Conservation (phyloP, 2,113 vertebrate species). For the Caloenas nicobarica region DNA sequence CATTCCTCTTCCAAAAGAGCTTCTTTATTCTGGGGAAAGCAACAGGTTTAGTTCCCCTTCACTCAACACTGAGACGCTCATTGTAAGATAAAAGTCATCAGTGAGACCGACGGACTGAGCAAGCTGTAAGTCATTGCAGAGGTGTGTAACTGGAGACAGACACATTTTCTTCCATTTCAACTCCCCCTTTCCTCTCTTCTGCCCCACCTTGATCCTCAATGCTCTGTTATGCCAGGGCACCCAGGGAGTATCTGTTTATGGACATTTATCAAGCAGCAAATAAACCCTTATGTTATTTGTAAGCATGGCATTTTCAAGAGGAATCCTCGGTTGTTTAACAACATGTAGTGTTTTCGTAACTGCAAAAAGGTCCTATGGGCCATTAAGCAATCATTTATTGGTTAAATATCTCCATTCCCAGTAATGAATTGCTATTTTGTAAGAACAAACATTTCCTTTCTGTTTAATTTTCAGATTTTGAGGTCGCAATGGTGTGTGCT, state of each 20-base stretch:
- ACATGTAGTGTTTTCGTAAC: constrained; percentile 36
- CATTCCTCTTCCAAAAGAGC: neutral
- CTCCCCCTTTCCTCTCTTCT: neutral
- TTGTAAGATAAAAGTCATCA: neutral
- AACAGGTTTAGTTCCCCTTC: neutral
- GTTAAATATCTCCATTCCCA: constrained; percentile 49
- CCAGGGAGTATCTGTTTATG: neutral
- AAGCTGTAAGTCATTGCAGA: neutral
- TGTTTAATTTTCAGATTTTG: constrained; percentile 35
- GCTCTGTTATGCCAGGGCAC: neutral
- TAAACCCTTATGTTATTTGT: constrained; percentile 33
- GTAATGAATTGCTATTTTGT: constrained; percentile 27
- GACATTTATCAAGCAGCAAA: constrained; percentile 49
- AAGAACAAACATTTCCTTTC: constrained; percentile 49
- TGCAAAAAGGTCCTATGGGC: constrained; percentile 39
- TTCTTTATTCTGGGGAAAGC: neutral
- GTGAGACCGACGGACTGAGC: neutral
- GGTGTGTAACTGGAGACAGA: neutral
- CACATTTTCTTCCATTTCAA: neutral
- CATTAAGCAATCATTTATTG: constrained; percentile 42
- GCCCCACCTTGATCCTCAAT: neutral
- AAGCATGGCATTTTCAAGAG: constrained; percentile 50
- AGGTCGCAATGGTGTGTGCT: neutral
- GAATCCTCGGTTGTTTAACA: constrained; percentile 26
- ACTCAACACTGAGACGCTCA: neutral